phyloP scores from a whole-genome alignment of 92 coral and sea anemone genomes.

The Epizoanthus scotinus region DNA sequence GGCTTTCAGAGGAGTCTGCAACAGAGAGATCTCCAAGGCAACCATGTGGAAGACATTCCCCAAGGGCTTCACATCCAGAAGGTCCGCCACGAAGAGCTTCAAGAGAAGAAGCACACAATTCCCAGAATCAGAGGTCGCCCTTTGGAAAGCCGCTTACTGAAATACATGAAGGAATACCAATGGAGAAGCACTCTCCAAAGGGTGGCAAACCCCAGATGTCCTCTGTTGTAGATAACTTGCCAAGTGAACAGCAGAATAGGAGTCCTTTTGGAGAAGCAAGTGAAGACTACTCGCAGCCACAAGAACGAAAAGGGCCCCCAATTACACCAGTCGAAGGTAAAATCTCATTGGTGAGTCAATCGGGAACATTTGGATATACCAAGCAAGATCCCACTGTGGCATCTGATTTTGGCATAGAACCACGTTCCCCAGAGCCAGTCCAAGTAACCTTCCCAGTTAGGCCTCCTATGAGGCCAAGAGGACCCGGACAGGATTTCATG shows the following conservation, averaged over 20 bases:
- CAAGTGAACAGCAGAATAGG: background rate
- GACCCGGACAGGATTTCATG: slow-evolving; percentile 35
- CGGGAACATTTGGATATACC: slow-evolving; percentile 36
- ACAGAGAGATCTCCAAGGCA: slow-evolving; percentile 21
- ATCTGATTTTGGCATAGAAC: slow-evolving; percentile 40
- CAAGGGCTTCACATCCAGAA: slow-evolving; percentile 21
- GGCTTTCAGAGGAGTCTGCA: slow-evolving; percentile 11
- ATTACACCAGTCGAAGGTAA: slow-evolving; percentile 11
- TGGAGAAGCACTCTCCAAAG: slow-evolving; percentile 3
- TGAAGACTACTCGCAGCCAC: background rate
- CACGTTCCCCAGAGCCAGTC: slow-evolving; percentile 31
- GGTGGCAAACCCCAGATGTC: slow-evolving; percentile 5
- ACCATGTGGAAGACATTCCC: slow-evolving; percentile 29
- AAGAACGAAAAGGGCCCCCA: slow-evolving; percentile 33
- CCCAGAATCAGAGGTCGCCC: background rate
- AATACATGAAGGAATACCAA: background rate
- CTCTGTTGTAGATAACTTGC: slow-evolving; percentile 46
- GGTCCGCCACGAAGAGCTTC: slow-evolving; percentile 43
- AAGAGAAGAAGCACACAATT: background rate
- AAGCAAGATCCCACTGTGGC: slow-evolving; percentile 40
- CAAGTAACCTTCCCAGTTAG: slow-evolving; percentile 17
- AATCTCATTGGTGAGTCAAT: slow-evolving; percentile 26
- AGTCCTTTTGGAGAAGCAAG: background rate
- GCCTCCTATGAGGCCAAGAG: slow-evolving; percentile 28
- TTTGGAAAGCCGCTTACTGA: background rate